Evolutionary conservation across 2,888 invertebrate genomes (phyloP), one percentile per base, ranked within the genome.

Genomic region (Eudasyphora cyanicolor): DNA sequence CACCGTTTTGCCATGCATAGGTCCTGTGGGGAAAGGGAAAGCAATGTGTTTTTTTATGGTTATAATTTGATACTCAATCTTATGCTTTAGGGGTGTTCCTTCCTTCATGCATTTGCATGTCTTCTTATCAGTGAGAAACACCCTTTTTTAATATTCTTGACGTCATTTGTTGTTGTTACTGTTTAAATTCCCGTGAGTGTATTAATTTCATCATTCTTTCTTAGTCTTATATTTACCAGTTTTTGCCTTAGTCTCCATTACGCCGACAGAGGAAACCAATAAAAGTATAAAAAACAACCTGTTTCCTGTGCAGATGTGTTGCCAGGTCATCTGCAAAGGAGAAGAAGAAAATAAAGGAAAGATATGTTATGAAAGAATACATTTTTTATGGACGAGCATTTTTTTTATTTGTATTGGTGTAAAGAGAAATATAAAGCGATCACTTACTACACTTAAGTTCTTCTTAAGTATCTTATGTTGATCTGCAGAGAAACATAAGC

Each of bases 1-100:
- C 5, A 97, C 95, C 21, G 95, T 94, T 91, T 95, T 96, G 70
- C 94, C 94, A 89, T 96, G 96, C 88, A 92, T 90, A 19, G 95
- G 95, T 86, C 95, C 95, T 95, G 85, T 8, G 24, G 0, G 24
- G 24, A 82, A 83, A 0, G n/a, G n/a, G 14, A 38, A 8, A 38
- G 10, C 2, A 45, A 45, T n/a, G 24, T n/a, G n/a, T 49, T 49
- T 19, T 5, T 49, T 49, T 49, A n/a, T 12, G n/a, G 1, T 1
- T n/a, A n/a, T 45, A 7, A 4, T n/a, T 35, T 38, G 64, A 19
- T 19, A 64, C 38, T 64, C 14, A 64, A 64, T 35, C 27, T 24
- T 17, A n/a, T 62, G 14, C 17, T 1, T 35, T 21, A n/a, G 8
- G 12, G 6, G 24, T 24, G 10, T 42, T 64, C 19, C n/a, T n/a